phyloP scores from a whole-genome alignment of 2,113 vertebrate genomes.

The Cynocephalus volans region DNA sequence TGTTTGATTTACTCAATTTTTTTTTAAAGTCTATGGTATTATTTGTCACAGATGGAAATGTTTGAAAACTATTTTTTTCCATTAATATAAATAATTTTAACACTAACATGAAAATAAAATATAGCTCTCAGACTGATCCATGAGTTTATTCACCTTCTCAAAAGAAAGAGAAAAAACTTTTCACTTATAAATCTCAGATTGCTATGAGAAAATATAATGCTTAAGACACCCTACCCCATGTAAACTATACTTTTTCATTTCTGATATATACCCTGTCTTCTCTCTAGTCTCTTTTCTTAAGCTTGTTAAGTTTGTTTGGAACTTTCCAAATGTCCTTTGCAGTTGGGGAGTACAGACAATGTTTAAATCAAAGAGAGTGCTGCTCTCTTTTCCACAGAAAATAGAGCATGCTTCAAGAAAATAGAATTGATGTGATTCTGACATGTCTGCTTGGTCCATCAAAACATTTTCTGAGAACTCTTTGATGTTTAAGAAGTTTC shows the following conservation, averaged over 20 bases:
- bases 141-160: conserved; percentile 1
- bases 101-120: background rate
- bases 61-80: background rate
- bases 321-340: background rate
- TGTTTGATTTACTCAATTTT: background rate
- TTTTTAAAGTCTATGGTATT: background rate
- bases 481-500: background rate
- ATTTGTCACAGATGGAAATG: background rate
- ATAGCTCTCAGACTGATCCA: background rate
- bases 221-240: background rate
- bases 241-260: background rate
- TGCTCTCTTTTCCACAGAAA: background rate
- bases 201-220: background rate
- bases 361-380: background rate
- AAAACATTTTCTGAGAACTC: background rate
- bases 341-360: background rate
- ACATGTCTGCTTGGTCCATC: background rate
- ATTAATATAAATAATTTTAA: conserved; percentile 31
- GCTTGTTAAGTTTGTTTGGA: background rate
- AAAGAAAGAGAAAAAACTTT: background rate
- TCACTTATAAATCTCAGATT: background rate
- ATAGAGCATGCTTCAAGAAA: background rate
- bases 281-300: background rate
- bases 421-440: background rate
- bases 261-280: background rate